Conservation (phyloP, 2,888 invertebrate species). For the Microctonus aethiopoides region DNA sequence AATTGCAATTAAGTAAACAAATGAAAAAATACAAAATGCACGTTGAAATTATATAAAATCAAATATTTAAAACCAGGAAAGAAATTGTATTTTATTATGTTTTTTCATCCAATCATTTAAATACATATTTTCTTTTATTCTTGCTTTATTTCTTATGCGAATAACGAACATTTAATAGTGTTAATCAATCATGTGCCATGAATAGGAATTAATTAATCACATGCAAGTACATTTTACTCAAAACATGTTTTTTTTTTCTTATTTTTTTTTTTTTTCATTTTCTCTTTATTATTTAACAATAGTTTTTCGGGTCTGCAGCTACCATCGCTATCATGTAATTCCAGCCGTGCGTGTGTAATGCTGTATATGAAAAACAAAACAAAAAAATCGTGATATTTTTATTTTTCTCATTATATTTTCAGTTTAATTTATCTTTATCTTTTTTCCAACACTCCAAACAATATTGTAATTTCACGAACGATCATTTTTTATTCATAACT, state of each 20-base stretch:
- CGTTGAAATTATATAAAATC: not conserved
- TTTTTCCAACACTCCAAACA: slow-evolving; percentile 10
- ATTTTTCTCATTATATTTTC: slow-evolving; percentile 1
- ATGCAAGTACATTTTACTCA: slow-evolving; percentile 42
- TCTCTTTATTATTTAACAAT: slow-evolving; percentile 42
- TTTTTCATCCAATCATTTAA: slow-evolving; percentile 48
- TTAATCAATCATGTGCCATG: slow-evolving; percentile 41
- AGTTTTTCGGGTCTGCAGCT: slow-evolving; percentile 42
- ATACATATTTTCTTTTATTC: slow-evolving; percentile 48
- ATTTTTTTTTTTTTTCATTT: no score
- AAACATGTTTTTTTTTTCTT: slow-evolving; percentile 42
- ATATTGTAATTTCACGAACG: slow-evolving; percentile 38
- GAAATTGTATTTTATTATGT: slow-evolving; percentile 39
- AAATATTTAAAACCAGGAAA: slow-evolving; percentile 39
- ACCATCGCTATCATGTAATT: slow-evolving; percentile 41
- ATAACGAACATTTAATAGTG: slow-evolving; percentile 1
- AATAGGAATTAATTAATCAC: slow-evolving; percentile 51
- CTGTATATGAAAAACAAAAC: not conserved
- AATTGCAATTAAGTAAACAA: slow-evolving; percentile 9
- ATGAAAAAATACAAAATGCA: not conserved
- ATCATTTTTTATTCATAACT: slow-evolving; percentile 29
- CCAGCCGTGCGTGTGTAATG: slow-evolving; percentile 6
- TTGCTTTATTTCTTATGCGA: no score
- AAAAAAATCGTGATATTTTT: not conserved
- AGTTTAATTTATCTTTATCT: slow-evolving; percentile 18